These are phyloP conservation scores for Zootermopsis nevadensis DNA, from an alignment of 2,888 invertebrate genomes.

Conservation along the genomic window DNA sequence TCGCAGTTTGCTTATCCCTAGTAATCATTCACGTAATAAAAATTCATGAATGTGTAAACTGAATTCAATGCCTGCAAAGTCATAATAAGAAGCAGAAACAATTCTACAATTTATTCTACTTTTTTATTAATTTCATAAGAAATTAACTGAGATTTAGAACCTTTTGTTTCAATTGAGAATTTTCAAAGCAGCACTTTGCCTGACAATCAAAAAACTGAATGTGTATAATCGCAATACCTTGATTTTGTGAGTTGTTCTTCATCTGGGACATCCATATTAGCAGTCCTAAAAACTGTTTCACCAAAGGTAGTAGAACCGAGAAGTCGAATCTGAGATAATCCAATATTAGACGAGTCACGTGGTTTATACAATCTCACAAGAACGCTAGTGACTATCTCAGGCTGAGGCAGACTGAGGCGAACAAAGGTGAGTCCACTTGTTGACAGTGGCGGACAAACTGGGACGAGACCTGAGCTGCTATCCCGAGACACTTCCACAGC, in stretches of 20 bases:
- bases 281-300: slow-evolving; percentile 62
- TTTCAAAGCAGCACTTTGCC: no score
- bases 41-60: no score
- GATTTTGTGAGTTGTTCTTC: slow-evolving; percentile 69
- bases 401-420: slow-evolving; percentile 82
- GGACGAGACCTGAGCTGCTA: slow-evolving; percentile 80
- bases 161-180: no score
- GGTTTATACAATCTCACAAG: slow-evolving; percentile 85
- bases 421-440: slow-evolving; percentile 91
- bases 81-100: no score
- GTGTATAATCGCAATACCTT: slow-evolving; percentile 58
- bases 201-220: no score
- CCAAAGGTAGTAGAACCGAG: slow-evolving; percentile 88
- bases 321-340: slow-evolving; percentile 86
- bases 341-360: slow-evolving; percentile 89
- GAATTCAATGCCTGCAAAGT: no score
- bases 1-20: no score
- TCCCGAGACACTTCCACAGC: slow-evolving; percentile 87
- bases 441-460: slow-evolving; percentile 85
- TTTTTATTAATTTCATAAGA: no score
- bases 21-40: no score
- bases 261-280: slow-evolving; percentile 63
- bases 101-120: no score
- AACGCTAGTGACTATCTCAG: slow-evolving; percentile 87
- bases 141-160: no score